Base-by-base conservation (phyloP, 2,888 invertebrate genomes). In the Torymus aiolomorphi region DNA sequence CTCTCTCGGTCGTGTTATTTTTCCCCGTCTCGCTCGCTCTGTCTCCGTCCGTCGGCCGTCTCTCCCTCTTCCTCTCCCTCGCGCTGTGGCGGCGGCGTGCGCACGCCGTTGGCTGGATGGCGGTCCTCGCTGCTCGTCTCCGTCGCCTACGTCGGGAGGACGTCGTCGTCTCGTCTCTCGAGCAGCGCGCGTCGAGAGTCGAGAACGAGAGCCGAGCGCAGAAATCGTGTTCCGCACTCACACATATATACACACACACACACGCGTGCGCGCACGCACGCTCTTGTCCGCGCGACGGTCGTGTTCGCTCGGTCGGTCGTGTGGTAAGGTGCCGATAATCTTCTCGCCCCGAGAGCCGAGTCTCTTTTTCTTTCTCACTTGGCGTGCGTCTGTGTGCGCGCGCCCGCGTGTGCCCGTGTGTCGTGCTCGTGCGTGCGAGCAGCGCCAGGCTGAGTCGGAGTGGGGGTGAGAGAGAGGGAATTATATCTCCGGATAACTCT, bases 301-400 rank as follows among this genome's bases (percentile, higher is more conserved):
- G 42, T 42, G 42, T 42, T 42, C 42, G 42, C 42, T 42, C 42
- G 42, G 42, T 42, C 42, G 42, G 42, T 42, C 42, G 61, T 66
- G 62, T 67, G 42, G 67, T 61, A 80, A 80, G 79, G 79, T 80
- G 79, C 79, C 71, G 79, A 80, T 80, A 80, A 80, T 80, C 71
- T 80, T 80, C 79, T 79, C 79, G 62, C 79, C 65, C 79, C 66
- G 62, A 74, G 51, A 73, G 57, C 49, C 70, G 71, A 12, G 70
- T 65, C 56, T 56, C 67, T 67, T 42, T 31, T 49, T 62, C 66
- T 56, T 13, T 51, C 66, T 59, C 67, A 8, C 69, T 69, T 42
- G 31, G 42, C 42, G 42, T 42, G 42, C 8, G 42, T 42, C 42
- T 42, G 42, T 42, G 42, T 42, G 42, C 42, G 42, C 42, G 42